Percentiles rank a stretch among this genome's conserved stretches.
Conservation (phyloP, 2,113 vertebrate genomes). For the Entomyzon cyanotis region DNA sequence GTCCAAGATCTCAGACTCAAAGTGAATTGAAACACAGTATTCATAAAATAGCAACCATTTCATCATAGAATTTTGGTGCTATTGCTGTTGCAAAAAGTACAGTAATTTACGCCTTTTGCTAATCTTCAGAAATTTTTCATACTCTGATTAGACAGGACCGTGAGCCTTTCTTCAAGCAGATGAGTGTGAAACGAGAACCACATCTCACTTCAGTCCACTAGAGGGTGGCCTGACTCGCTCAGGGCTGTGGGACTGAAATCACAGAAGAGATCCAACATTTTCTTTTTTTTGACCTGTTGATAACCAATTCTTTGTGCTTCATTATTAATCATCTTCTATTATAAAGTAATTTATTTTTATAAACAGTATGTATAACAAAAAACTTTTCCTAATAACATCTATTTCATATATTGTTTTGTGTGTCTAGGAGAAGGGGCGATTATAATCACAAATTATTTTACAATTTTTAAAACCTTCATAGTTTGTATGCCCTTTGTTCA, state of each 20-base stretch:
- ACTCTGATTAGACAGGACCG: background rate
- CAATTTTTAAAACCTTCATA: background rate
- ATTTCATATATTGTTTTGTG: background rate
- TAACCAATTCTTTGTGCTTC: slow-evolving; percentile 1
- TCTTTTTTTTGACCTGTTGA: slow-evolving; percentile 64
- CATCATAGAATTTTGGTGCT: background rate
- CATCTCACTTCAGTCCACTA: slow-evolving; percentile 73
- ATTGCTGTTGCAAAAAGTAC: background rate
- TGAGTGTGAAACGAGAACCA: background rate
- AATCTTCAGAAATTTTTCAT: background rate
- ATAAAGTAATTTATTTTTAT: background rate
- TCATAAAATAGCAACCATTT: background rate
- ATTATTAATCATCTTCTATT: background rate
- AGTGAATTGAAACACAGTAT: background rate
- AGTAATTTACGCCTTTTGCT: background rate
- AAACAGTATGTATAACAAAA: background rate
- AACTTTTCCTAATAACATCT: background rate
- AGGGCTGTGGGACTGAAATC: slow-evolving; percentile 31
- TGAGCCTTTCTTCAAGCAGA: background rate
- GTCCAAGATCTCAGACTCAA: background rate
- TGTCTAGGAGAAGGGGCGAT: background rate
- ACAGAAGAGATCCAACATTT: slow-evolving; percentile 10
- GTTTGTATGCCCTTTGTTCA: background rate
- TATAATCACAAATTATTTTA: background rate
- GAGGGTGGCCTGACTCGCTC: slow-evolving; percentile 69